Evolutionary conservation across 1,140 invertebrate species (phyloP), one percentile per base, ranked within the genome.

Genomic region (Trichoplusia ni): DNA sequence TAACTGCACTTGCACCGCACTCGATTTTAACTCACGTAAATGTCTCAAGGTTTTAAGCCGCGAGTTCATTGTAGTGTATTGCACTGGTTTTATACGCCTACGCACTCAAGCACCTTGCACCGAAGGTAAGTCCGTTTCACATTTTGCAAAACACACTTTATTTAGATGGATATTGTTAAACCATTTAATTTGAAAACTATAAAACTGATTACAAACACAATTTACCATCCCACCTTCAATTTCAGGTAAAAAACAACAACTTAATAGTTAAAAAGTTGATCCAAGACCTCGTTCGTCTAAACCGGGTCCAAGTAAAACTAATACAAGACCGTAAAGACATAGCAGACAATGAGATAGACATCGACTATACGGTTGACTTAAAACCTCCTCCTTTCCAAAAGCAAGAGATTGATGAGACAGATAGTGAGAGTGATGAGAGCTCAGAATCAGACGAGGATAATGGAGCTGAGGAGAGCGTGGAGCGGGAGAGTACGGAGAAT

Each of bases 311-410:
- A 21, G 25, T 44, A 14, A 31, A 18, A 0, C 2, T 25, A 11
- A 19, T 33, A 29, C 53, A 42, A 4, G 73, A 71, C 44, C 73
- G 77, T 1, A 69, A 82, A 69, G 69, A 75, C 29, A 47, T 68
- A 4, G 19, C 25, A 18, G 68, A 79, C 35, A 85, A 84, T 29
- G 73, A 77, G 47, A 77, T 83, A 38, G 71, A 75, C 4, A 75
- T 73, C 2, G 72, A 83, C 59, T 49, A 80, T 11, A 63, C 65
- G 13, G 27, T 29, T 19, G 73, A 64, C 16, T 67, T 79, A 3
- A 82, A 76, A 51, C 73, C 81, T 49, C 75, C 78, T 0, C 64
- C 65, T 2, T 67, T 84, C 6, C 60, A 77, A 79, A 79, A 56
- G 33, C 78, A 82, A 75, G 77, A 82, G 56, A 73, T 19, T 21